A percentile compares a stretch with the other conserved stretches of the same genome.
Conservation (phyloP, 2,797 vertebrate species). For the Thripadectes ignobilis region DNA sequence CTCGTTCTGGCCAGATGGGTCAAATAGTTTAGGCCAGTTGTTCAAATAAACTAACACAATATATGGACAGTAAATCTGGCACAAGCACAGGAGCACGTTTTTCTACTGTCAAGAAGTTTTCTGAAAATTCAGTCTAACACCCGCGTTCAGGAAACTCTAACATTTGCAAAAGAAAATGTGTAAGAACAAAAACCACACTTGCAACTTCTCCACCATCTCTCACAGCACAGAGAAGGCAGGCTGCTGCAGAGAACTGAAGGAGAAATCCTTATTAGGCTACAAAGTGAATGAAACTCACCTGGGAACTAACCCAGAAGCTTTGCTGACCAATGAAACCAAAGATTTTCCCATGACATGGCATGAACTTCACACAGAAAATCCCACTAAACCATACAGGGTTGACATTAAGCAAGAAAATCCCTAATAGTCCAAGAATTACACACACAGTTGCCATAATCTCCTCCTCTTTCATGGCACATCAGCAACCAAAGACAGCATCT, state of each 20-base stretch:
- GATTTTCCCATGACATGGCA: neutral
- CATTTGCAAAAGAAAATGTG: neutral
- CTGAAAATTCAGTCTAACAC: neutral
- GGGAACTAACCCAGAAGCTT: neutral
- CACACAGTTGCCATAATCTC: neutral
- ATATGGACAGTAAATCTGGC: neutral
- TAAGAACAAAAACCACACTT: neutral
- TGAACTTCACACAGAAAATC: neutral
- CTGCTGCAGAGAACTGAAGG: neutral
- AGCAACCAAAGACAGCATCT: neutral
- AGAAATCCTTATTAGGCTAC: neutral
- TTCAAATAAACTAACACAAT: neutral
- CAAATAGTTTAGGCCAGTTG: neutral
- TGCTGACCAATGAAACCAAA: neutral
- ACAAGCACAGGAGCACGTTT: accelerated
- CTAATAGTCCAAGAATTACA: neutral
- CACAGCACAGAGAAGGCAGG: neutral
- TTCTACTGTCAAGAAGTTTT: neutral
- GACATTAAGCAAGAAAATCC: neutral
- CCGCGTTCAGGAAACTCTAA: neutral
- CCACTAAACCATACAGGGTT: neutral
- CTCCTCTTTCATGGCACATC: neutral
- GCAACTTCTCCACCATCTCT: neutral
- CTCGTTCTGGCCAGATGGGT: neutral
- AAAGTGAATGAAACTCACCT: neutral